phyloP scores from a whole-genome alignment of 2,888 invertebrate genomes.

The Dioctria linearis region DNA sequence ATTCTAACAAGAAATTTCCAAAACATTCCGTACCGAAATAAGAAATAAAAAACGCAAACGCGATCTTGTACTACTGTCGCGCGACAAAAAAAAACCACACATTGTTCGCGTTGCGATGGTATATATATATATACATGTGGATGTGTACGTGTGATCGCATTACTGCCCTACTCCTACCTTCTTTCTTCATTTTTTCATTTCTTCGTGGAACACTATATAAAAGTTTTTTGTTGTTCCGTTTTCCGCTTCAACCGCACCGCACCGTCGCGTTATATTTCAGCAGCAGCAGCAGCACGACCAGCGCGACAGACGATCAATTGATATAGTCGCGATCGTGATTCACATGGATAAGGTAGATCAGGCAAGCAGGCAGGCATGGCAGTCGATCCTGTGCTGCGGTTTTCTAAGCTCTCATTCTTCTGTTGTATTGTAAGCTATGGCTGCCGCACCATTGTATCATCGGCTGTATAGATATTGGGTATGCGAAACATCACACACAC shows the following conservation, averaged over 20 bases:
- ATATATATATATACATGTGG: constrained; percentile 6
- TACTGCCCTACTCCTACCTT: constrained; percentile 58
- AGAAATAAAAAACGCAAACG: background rate
- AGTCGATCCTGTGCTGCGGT: no score
- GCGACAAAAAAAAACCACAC: constrained; percentile 25
- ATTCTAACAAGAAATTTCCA: constrained; percentile 36
- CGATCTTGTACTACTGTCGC: background rate
- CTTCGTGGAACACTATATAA: constrained; percentile 13
- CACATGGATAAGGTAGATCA: background rate
- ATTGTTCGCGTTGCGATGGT: background rate
- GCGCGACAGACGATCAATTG: background rate
- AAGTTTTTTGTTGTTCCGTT: constrained; percentile 45
- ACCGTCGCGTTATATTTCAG: background rate
- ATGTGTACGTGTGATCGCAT: constrained; percentile 49
- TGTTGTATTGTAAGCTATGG: no score
- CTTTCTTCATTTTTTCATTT: constrained; percentile 48
- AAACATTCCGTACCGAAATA: constrained; percentile 33
- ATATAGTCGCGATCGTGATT: constrained; percentile 5
- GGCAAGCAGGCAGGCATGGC: no score
- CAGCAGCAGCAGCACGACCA: background rate
- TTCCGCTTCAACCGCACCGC: background rate
- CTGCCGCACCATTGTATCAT: no score
- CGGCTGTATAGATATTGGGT: no score
- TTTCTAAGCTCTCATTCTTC: no score
- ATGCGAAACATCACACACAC: no score